Evolutionary conservation across 2,888 invertebrate genomes (phyloP), one percentile per base, ranked within the genome.

Genomic region (Altica lythri): DNA sequence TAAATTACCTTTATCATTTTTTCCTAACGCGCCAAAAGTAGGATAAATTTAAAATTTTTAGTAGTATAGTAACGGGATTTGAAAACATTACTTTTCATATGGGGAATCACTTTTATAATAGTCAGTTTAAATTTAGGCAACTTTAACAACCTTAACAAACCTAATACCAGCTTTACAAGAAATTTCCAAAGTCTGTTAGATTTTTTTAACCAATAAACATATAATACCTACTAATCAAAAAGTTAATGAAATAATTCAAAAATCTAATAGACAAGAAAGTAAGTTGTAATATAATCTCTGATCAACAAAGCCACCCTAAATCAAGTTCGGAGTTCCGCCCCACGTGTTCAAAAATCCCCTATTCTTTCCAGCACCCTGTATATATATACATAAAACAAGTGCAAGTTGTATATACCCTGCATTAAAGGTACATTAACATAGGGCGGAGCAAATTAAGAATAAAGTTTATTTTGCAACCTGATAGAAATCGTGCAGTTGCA

Each of bases 351-450:
- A 17, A 64, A 65, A n/a, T 67, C 67, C 68, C 60, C 65, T 53
- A 57, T 62, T 60, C 60, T 59, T 55, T 60, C 54, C 43, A 32
- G 46, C 55, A 48, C 46, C 44, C 50, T 29, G 19, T 45, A 51
- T 38, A 58, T 53, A 57, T 57, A 66, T 45, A 51, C 34, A 58
- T 53, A 57, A 57, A 66, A 72, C 72, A 73, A 73, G 72, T 72
- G 74, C 68, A 66, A n/a, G n/a, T n/a, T 64, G 66, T 37, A 37
- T 30, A 10, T 37, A 63, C 63, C 63, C 61, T 57, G 61, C 71
- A 73, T 74, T 72, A 73, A 73, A 70, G 68, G 66, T 65, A 67
- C 68, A 74, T 74, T 74, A 74, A 71, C 70, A 68, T 68, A 65
- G 68, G 74, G 73, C 72, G 74, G 72, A 64, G 69, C 70, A 62